phyloP scores from a whole-genome alignment of 2,888 invertebrate genomes.

The Saturnia pavonia region DNA sequence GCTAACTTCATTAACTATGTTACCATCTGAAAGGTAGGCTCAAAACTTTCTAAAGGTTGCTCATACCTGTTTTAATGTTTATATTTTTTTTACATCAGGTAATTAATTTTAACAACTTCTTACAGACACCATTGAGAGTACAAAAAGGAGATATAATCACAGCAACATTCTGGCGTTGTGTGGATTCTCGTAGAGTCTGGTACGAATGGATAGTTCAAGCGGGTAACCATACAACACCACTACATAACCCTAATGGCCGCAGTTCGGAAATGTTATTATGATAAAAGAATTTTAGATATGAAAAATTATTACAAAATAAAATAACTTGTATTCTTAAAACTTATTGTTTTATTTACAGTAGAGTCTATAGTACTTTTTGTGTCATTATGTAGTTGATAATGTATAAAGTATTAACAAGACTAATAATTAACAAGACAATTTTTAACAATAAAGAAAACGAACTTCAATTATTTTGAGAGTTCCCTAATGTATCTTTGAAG shows the following conservation, averaged over 20 bases:
- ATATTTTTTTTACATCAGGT: neutral
- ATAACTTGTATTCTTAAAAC: conserved; percentile 2
- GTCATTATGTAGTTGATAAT: neutral
- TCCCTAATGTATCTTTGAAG: no score
- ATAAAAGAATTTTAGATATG: conserved; percentile 32
- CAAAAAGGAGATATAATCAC: conserved; percentile 86
- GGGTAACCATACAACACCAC: conserved; percentile 53
- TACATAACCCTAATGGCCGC: conserved; percentile 68
- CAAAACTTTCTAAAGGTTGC: no score
- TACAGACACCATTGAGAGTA: conserved; percentile 88
- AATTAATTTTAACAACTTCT: conserved; percentile 20
- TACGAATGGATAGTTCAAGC: conserved; percentile 92
- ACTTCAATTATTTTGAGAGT: no score
- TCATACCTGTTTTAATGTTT: neutral
- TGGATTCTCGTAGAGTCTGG: conserved; percentile 93
- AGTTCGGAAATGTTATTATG: conserved; percentile 77
- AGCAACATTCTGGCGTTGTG: conserved; percentile 94
- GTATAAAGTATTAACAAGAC: neutral
- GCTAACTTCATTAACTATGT: no score
- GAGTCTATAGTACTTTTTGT: conserved; percentile 20
- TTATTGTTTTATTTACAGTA: conserved; percentile 16
- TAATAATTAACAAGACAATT: no score
- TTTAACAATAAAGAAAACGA: no score
- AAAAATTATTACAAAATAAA: conserved; percentile 15
- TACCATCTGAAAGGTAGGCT: no score